phyloP scores from a whole-genome alignment of 2,888 invertebrate genomes.

The Chymomyza amoena region DNA sequence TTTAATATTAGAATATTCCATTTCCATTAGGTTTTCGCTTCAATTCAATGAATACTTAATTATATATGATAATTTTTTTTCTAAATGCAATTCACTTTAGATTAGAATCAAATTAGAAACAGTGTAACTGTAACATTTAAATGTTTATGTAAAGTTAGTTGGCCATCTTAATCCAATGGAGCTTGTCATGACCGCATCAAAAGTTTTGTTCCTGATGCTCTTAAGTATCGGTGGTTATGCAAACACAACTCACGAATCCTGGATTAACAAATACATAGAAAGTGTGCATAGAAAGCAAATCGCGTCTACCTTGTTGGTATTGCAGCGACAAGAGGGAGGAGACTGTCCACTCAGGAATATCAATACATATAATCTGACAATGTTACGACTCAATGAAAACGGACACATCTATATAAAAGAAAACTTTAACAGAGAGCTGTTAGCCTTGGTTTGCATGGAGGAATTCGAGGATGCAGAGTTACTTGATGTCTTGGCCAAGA shows the following conservation, averaged over 20 bases:
- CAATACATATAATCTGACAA: neutral
- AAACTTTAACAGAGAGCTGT: neutral
- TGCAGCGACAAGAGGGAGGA: neutral
- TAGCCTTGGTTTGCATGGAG: neutral
- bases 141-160: no score
- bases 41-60: no score
- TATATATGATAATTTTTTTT: no score
- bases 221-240: no score
- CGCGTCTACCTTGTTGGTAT: neutral
- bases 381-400: neutral
- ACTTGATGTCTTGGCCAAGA: neutral
- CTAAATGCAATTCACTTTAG: no score
- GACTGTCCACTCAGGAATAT: neutral
- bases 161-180: no score
- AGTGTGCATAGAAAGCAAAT: neutral
- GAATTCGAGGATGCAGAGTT: neutral
- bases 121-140: no score
- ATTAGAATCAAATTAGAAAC: no score
- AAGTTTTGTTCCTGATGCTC: no score
- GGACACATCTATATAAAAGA: neutral
- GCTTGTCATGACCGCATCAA: no score
- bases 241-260: neutral
- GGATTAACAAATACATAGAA: neutral
- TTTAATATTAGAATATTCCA: no score
- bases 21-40: no score